These are phyloP conservation scores for Manacus vitellinus DNA, from an alignment of 2,113 vertebrate genomes.

Conservation along the genomic window DNA sequence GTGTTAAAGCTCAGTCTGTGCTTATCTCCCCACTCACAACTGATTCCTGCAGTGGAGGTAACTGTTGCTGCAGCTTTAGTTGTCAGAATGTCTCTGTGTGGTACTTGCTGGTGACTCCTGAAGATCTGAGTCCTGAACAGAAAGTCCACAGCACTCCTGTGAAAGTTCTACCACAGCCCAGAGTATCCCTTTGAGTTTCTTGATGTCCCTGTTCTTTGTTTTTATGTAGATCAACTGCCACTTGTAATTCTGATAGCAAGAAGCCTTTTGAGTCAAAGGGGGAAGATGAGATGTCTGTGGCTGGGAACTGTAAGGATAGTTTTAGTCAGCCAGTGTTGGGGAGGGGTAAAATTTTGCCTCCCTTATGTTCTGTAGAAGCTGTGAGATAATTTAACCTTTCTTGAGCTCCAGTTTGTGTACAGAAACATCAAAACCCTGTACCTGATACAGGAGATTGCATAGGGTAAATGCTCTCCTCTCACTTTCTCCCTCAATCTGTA, in stretches of 20 bases:
- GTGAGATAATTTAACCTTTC: background rate
- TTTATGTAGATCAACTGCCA: background rate
- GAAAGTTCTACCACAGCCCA: background rate
- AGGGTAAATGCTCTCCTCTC: background rate
- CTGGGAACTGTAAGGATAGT: background rate
- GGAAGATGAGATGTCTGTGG: background rate
- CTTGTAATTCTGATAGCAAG: background rate
- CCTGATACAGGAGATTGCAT: fast-evolving
- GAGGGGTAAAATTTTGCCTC: background rate
- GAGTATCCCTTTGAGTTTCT: background rate
- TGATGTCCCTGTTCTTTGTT: background rate
- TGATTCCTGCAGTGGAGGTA: background rate
- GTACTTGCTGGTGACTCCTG: background rate
- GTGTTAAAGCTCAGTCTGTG: background rate
- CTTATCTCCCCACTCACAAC: background rate
- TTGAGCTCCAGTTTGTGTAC: background rate
- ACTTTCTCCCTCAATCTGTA: background rate
- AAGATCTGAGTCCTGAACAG: background rate
- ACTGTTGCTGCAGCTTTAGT: background rate
- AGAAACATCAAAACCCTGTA: background rate
- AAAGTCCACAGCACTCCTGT: background rate
- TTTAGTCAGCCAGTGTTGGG: background rate
- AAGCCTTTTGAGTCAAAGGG: background rate
- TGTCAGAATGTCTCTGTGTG: background rate
- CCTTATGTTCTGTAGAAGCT: background rate